Evolutionary conservation across 2,113 vertebrate genomes (phyloP).

Genomic region (Conger conger): DNA sequence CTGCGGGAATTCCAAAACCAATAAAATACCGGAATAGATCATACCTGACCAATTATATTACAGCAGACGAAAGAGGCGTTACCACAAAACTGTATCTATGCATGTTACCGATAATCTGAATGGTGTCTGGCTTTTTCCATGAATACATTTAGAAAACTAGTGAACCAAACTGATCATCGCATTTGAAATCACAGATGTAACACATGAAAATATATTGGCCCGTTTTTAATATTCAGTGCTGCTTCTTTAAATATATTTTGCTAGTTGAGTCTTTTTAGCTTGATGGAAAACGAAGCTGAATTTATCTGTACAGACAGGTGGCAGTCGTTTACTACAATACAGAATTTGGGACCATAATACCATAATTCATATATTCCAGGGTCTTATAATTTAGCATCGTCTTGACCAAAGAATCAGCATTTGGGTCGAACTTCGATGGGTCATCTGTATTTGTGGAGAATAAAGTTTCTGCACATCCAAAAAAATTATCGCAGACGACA

Average conservation of each 20-base stretch:
- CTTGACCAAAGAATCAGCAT: too few species aligned
- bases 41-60: conserved; percentile 22
- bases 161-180: not conserved
- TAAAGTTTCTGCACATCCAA: too few species aligned
- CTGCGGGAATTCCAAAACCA: conserved; percentile 29
- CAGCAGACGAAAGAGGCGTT: not conserved
- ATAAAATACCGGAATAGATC: conserved; percentile 19
- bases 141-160: not conserved
- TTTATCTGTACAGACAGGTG: conserved; percentile 21
- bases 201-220: not conserved
- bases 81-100: too few species aligned
- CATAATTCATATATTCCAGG: too few species aligned
- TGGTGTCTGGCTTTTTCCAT: not conserved
- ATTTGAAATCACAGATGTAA: not conserved
- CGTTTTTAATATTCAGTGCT: not conserved
- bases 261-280: too few species aligned
- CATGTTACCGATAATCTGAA: not conserved
- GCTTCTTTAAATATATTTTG: not conserved
- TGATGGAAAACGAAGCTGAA: not conserved
- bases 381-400: too few species aligned
- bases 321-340: conserved; percentile 12
- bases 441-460: too few species aligned
- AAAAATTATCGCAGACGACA: too few species aligned
- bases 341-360: too few species aligned
- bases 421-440: too few species aligned